These are phyloP conservation scores for Hydropsyche betteni DNA, from an alignment of 2,888 invertebrate species.

Conservation along the genomic window DNA sequence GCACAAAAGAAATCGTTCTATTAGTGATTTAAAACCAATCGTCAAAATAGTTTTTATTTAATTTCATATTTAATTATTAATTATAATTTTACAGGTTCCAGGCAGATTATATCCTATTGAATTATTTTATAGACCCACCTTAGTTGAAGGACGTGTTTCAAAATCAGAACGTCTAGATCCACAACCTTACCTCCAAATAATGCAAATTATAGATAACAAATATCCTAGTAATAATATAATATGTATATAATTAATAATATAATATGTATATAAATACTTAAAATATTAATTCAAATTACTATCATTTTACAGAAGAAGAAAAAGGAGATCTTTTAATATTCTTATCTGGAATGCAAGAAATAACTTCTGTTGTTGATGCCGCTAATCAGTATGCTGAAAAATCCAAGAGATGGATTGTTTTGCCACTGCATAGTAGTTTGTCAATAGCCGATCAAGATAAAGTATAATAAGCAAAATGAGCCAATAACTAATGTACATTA, in stretches of 20 bases:
- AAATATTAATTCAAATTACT: conserved; percentile 38
- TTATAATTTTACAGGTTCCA: conserved; percentile 75
- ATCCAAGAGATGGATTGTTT: conserved; percentile 86
- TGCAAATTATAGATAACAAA: conserved; percentile 92
- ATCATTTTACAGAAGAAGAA: conserved; percentile 69
- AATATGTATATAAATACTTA: conserved; percentile 43
- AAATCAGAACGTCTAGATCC: conserved; percentile 85
- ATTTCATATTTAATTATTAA: too few species aligned
- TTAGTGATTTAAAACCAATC: too few species aligned
- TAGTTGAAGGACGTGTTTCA: conserved; percentile 64
- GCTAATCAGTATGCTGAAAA: conserved; percentile 81
- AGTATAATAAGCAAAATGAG: conserved; percentile 61
- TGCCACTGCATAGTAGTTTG: conserved; percentile 91
- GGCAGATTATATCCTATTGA: conserved; percentile 95
- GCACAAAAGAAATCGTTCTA: too few species aligned
- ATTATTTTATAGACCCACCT: conserved; percentile 81
- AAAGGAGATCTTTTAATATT: conserved; percentile 95
- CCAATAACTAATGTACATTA: not conserved
- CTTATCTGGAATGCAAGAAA: conserved; percentile 93
- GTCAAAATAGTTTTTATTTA: too few species aligned
- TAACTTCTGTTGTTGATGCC: conserved; percentile 86
- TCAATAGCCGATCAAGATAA: conserved; percentile 96
- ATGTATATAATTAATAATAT: conserved; percentile 42
- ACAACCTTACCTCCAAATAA: conserved; percentile 89
- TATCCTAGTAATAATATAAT: conserved; percentile 73